Percentiles rank a stretch among this genome's conserved stretches.
Conservation (phyloP, 2,113 vertebrate species). For the Pristiophorus japonicus region DNA sequence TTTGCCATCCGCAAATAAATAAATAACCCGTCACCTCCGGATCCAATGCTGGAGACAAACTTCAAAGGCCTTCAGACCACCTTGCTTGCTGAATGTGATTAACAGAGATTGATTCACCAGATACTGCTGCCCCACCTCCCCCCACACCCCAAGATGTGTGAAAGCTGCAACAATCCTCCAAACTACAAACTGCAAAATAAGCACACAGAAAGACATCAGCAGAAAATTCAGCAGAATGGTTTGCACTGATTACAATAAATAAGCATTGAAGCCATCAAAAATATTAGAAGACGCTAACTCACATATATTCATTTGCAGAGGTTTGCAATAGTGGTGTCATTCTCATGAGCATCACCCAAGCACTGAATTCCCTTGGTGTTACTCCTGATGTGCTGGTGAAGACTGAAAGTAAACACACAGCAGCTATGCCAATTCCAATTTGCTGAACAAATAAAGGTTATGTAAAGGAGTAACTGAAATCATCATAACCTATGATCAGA, state of each 20-base stretch:
- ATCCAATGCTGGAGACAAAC: not conserved
- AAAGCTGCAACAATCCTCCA: not conserved
- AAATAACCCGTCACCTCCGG: not conserved
- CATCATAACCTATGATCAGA: not conserved
- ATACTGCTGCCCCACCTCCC: not conserved
- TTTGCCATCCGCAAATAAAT: not conserved
- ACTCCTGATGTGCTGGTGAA: not conserved
- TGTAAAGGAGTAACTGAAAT: not conserved
- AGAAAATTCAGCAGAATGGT: not conserved
- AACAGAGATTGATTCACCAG: not conserved
- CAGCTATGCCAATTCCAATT: not conserved
- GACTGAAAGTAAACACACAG: not conserved
- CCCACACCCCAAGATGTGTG: not conserved
- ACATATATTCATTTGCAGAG: slow-evolving; percentile 1
- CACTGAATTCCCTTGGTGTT: not conserved
- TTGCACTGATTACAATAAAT: not conserved
- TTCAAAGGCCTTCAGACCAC: not conserved
- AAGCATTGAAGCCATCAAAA: not conserved
- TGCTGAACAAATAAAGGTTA: not conserved
- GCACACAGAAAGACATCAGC: not conserved
- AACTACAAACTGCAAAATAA: not conserved
- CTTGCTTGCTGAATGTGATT: not conserved
- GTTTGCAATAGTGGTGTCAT: not conserved
- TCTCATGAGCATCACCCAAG: not conserved
- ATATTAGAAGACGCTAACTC: not conserved